Evolutionary conservation across 2,797 vertebrate species (phyloP).

Genomic region (Siniperca scherzeri): DNA sequence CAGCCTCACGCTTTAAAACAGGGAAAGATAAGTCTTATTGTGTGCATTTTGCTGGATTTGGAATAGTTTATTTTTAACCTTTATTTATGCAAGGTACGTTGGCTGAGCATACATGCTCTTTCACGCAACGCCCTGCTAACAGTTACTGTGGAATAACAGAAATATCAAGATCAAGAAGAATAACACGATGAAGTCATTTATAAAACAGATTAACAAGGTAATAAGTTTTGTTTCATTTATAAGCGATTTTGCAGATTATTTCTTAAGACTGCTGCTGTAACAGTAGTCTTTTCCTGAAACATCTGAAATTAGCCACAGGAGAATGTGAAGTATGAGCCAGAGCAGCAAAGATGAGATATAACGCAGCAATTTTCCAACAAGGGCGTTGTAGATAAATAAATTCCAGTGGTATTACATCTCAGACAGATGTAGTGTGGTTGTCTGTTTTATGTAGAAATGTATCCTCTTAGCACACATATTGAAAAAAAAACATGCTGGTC

Average conservation of each 20-base stretch:
- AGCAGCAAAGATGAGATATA: constrained; percentile 30
- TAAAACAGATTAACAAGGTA: not conserved
- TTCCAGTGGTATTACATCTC: constrained; percentile 24
- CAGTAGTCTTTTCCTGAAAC: constrained; percentile 6
- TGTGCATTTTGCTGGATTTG: not conserved
- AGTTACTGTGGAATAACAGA: not conserved
- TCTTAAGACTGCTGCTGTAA: not conserved
- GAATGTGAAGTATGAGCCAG: constrained; percentile 1
- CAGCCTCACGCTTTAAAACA: not conserved
- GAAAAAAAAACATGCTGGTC: not conserved
- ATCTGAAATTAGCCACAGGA: constrained; percentile 5
- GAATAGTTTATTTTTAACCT: not conserved
- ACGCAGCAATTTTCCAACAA: constrained; percentile 33
- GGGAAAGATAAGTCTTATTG: not conserved
- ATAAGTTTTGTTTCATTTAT: not conserved
- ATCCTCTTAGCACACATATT: not conserved
- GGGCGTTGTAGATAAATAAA: constrained; percentile 41
- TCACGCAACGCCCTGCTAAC: not conserved
- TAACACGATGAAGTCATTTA: not conserved
- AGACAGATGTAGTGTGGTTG: constrained; percentile 19
- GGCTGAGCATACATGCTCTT: not conserved
- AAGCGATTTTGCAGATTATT: not conserved
- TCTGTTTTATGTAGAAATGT: constrained; percentile 34
- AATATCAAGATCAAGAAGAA: not conserved
- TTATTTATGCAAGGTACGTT: not conserved